Conservation (phyloP, 1,140 invertebrate genomes). For the Trachelipus rathkii region DNA sequence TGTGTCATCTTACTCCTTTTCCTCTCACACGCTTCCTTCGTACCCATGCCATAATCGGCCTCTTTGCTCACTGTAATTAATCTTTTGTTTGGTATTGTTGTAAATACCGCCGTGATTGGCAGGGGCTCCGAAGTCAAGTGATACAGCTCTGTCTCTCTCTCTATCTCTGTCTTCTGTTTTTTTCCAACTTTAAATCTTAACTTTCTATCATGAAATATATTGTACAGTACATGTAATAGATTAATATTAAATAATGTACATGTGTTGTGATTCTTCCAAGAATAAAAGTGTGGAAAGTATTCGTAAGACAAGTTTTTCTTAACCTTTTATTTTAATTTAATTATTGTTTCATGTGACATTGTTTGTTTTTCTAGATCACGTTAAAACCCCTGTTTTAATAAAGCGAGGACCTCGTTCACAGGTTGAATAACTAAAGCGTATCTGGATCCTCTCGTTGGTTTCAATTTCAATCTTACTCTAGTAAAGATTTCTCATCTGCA, state of each 20-base stretch:
- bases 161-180: neutral
- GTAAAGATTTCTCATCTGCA: too few relatives aligned
- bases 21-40: neutral
- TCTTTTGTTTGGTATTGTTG: slow-evolving; percentile 8
- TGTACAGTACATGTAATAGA: slow-evolving; percentile 10
- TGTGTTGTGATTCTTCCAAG: slow-evolving; percentile 9
- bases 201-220: neutral
- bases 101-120: slow-evolving; percentile 1
- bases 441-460: too few relatives aligned
- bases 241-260: neutral
- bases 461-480: too few relatives aligned
- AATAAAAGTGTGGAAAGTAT: slow-evolving; percentile 1
- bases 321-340: too few relatives aligned
- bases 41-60: neutral
- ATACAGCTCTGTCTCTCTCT: neutral
- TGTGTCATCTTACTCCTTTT: too few relatives aligned
- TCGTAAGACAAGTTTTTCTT: neutral
- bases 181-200: too few relatives aligned
- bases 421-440: too few relatives aligned
- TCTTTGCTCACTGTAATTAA: slow-evolving; percentile 7
- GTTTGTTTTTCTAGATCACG: too few relatives aligned
- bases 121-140: neutral
- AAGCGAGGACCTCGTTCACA: too few relatives aligned
- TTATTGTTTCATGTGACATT: too few relatives aligned
- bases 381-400: too few relatives aligned